Percentiles rank a stretch among this genome's conserved stretches.
Conservation (phyloP, 2,797 vertebrate species). For the Gallinago stenura region DNA sequence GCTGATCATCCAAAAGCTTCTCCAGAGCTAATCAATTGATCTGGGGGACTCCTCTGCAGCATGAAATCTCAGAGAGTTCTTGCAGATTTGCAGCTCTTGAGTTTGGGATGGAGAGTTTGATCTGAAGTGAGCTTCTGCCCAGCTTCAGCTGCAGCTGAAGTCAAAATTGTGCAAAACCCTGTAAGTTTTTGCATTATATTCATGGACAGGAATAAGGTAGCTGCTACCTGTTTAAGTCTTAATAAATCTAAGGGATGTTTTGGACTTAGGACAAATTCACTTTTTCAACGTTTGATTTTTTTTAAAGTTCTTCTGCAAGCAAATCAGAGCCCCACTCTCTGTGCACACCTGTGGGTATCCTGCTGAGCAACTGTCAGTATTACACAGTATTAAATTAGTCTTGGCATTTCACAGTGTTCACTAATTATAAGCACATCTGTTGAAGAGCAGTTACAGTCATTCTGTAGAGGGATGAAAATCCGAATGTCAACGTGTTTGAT, state of each 20-base stretch:
- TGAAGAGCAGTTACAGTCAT: neutral
- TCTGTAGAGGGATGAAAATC: neutral
- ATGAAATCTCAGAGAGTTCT: neutral
- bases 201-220: neutral
- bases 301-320: neutral
- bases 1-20: neutral
- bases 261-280: neutral
- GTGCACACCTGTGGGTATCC: slow-evolving; percentile 19
- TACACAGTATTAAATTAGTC: neutral
- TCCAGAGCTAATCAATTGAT: neutral
- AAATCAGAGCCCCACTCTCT: neutral
- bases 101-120: neutral
- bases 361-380: neutral
- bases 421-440: slow-evolving; percentile 52
- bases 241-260: neutral
- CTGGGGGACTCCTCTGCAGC: neutral
- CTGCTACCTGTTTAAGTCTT: neutral
- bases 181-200: neutral
- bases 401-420: slow-evolving; percentile 8
- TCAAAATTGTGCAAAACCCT: neutral
- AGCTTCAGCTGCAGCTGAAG: neutral
- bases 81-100: neutral
- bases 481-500: neutral
- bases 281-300: neutral
- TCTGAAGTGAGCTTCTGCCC: neutral